phyloP scores from a whole-genome alignment of 2,797 vertebrate genomes.

The Brotogeris chrysoptera region DNA sequence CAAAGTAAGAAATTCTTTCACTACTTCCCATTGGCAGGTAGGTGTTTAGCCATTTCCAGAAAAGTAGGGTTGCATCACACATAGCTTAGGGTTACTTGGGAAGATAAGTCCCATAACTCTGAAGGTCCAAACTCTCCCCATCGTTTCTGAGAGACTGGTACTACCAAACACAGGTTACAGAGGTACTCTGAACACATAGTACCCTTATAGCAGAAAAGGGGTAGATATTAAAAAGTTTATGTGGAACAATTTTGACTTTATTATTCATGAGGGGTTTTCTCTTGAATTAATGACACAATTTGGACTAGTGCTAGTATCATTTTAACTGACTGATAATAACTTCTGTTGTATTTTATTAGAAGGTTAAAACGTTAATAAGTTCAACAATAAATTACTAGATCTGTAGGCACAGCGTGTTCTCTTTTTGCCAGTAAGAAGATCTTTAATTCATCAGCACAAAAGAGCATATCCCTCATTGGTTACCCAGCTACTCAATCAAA shows the following conservation, averaged over 20 bases:
- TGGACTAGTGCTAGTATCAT: background rate
- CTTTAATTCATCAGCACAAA: background rate
- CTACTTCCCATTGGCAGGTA: background rate
- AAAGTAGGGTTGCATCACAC: background rate
- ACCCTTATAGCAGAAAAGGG: background rate
- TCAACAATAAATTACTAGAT: background rate
- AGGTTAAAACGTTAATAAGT: background rate
- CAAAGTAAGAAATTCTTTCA: background rate
- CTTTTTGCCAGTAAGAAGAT: background rate
- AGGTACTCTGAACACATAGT: background rate
- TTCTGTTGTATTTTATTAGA: background rate
- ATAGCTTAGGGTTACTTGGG: accelerated
- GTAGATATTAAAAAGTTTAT: background rate
- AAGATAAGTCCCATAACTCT: accelerated
- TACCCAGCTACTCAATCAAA: background rate
- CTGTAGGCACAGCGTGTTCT: background rate
- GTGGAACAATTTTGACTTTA: background rate
- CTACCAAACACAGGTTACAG: background rate
- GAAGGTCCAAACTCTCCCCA: background rate
- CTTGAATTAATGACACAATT: background rate
- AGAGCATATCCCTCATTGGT: background rate
- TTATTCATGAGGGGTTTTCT: background rate
- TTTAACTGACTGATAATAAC: background rate
- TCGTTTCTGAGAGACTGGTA: background rate
- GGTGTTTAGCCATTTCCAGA: background rate